phyloP scores from a whole-genome alignment of 2,797 vertebrate genomes.

The Girardinus metallicus region DNA sequence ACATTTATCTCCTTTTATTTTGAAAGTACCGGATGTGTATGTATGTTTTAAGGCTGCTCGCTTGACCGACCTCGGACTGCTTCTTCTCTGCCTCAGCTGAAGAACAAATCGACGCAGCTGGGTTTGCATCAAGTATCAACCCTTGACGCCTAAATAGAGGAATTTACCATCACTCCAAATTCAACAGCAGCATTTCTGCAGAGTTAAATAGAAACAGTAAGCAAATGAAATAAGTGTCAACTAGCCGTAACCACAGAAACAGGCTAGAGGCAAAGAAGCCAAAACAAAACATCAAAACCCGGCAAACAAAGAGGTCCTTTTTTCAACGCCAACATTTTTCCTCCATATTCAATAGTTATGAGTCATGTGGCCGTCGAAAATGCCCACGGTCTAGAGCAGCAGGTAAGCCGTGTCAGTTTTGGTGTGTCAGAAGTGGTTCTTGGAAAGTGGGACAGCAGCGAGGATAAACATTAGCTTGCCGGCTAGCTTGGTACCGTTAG shows the following conservation, averaged over 20 bases:
- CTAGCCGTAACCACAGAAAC: slow-evolving; percentile 33
- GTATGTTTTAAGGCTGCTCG: fast-evolving
- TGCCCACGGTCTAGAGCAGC: slow-evolving; percentile 97
- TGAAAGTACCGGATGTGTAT: slow-evolving; percentile 38
- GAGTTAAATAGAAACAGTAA: slow-evolving; percentile 7
- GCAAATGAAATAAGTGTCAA: slow-evolving; percentile 35
- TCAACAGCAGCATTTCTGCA: slow-evolving; percentile 18
- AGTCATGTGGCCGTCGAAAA: slow-evolving; percentile 99
- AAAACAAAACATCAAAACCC: slow-evolving; percentile 70
- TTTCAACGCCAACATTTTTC: slow-evolving; percentile 79
- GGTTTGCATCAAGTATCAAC: slow-evolving; percentile 64
- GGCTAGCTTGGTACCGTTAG: slow-evolving; percentile 61
- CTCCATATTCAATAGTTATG: slow-evolving; percentile 94
- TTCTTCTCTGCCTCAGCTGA: slow-evolving; percentile 60
- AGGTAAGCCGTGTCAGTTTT: slow-evolving; percentile 82
- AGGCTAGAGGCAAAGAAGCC: slow-evolving; percentile 30
- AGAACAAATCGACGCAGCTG: slow-evolving; percentile 69
- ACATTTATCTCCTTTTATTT: slow-evolving; percentile 37
- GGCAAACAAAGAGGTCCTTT: slow-evolving; percentile 82
- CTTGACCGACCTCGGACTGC: slow-evolving; percentile 30
- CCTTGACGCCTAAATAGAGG: slow-evolving; percentile 44
- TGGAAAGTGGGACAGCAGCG: slow-evolving; percentile 16
- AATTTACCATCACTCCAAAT: slow-evolving; percentile 28
- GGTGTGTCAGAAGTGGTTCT: background rate
- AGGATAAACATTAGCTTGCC: slow-evolving; percentile 57